Percentiles rank a stretch among this genome's conserved stretches.
Evolutionary conservation across 1,140 invertebrate genomes (phyloP).

Genomic region (Zaprionus gabonicus): DNA sequence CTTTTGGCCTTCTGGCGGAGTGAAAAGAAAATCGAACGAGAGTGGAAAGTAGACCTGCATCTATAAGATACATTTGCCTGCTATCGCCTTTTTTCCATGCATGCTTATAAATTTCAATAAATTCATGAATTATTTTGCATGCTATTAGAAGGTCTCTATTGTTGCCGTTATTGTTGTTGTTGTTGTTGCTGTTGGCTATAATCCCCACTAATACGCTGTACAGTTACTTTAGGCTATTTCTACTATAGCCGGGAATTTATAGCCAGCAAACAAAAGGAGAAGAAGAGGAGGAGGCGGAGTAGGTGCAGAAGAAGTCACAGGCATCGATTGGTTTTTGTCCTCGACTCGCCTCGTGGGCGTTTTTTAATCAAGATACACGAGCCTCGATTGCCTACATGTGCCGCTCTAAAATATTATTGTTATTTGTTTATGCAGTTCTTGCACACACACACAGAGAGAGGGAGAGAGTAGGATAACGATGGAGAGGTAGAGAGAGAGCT

Average conservation of each 20-base stretch:
- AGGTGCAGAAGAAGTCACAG: neutral
- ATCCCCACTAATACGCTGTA: conserved; percentile 60
- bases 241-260: conserved; percentile 53
- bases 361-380: conserved; percentile 71
- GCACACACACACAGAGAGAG: neutral
- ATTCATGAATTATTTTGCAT: conserved; percentile 77
- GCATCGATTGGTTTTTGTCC: conserved; percentile 45
- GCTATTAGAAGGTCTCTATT: conserved; percentile 35
- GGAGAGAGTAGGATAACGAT: neutral
- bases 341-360: conserved; percentile 43
- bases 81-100: conserved; percentile 18
- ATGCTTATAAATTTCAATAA: conserved; percentile 77
- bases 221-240: conserved; percentile 44
- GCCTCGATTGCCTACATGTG: conserved; percentile 30
- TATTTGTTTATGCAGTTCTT: conserved; percentile 50
- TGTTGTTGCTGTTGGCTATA: conserved; percentile 25
- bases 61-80: conserved; percentile 42
- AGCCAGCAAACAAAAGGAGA: conserved; percentile 6
- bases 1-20: conserved; percentile 20
- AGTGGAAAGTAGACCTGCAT: conserved; percentile 24
- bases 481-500: conserved; percentile 4
- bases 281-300: neutral
- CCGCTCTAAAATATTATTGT: conserved; percentile 51
- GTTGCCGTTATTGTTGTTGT: conserved; percentile 29
- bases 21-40: neutral